Base-by-base conservation (phyloP, 1,140 invertebrate genomes). In the Phymastichus coffea region DNA sequence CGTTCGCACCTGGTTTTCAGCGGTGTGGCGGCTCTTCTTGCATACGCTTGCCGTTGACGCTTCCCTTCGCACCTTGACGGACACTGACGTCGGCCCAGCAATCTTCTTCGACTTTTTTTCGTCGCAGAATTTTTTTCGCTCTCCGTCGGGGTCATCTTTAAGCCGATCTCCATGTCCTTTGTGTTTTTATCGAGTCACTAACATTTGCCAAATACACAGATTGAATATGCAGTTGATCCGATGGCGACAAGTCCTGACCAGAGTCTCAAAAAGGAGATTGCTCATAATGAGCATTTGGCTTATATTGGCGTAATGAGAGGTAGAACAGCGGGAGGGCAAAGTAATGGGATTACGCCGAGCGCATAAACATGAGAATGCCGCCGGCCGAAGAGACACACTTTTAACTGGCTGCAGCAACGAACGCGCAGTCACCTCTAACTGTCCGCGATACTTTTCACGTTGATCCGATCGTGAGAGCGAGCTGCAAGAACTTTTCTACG, bases 1-100 rank as follows among this genome's bases (percentile, higher is more conserved):
- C 74, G 68, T 79, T 78, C 77, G 76, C 77, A 77, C 77, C 75
- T 79, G 75, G 69, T 59, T 69, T 71, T 66, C 52, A 65, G 68
- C 69, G 64, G 68, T n/a, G n/a, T n/a, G n/a, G n/a, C n/a, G n/a
- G 2, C 64, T 62, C 69, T 72, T 73, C 76, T 75, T 75, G 69
- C 67, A 52, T 59, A 52, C 9, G 8, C 2, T 12, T 19, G 28
- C 6, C 28, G 28, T 8, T 30, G 6, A n/a, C n/a, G n/a, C n/a
- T n/a, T n/a, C n/a, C n/a, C n/a, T n/a, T n/a, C n/a, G 28, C 12
- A 30, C 6, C 28, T 12, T 12, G 28, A 47, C 1, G 15, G 23
- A 47, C 15, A 20, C 49, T 20, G 15, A 52, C 49, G 35, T 40
- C 28, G 6, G 7, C 33, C 22, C 52, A 14, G 10, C 25, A 23